Conservation (phyloP, 64 coral and sea anemone genomes). For the Actinia tenebrosa region DNA sequence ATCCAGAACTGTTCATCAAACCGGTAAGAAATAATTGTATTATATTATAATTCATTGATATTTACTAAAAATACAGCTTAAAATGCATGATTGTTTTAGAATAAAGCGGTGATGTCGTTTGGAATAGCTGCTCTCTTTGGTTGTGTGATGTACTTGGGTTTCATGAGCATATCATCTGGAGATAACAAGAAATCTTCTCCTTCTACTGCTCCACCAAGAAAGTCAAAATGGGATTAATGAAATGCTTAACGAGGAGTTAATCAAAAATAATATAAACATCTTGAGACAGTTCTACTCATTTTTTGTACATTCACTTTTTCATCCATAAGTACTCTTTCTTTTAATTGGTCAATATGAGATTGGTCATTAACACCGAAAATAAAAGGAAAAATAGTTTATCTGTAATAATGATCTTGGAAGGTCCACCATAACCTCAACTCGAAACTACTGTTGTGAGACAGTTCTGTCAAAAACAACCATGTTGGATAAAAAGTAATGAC, state of each 20-base stretch:
- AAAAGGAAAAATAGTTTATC: too few relatives aligned
- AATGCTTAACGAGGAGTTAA: neutral
- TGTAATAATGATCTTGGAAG: too few relatives aligned
- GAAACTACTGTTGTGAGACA: too few relatives aligned
- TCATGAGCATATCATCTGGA: slow-evolving; percentile 58
- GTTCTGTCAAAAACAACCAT: too few relatives aligned
- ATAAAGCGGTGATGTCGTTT: slow-evolving; percentile 81
- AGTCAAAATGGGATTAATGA: slow-evolving; percentile 84
- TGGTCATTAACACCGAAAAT: too few relatives aligned
- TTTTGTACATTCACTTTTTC: too few relatives aligned
- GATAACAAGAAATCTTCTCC: slow-evolving; percentile 25
- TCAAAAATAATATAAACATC: neutral
- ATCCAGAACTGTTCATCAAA: slow-evolving; percentile 86
- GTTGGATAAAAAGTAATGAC: too few relatives aligned
- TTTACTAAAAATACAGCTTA: neutral
- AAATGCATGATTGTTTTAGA: neutral
- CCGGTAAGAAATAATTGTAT: slow-evolving; percentile 49
- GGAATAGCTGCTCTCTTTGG: slow-evolving; percentile 64
- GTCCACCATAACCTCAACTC: too few relatives aligned
- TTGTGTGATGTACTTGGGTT: slow-evolving; percentile 65
- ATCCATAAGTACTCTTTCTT: too few relatives aligned
- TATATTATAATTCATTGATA: neutral
- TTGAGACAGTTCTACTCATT: neutral
- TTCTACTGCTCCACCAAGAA: slow-evolving; percentile 24
- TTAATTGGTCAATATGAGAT: too few relatives aligned